A percentile compares a stretch with the other conserved stretches of the same genome.
These are phyloP conservation scores for Mionectes olivaceus DNA, from an alignment of 2,797 vertebrate genomes.

Conservation along the genomic window DNA sequence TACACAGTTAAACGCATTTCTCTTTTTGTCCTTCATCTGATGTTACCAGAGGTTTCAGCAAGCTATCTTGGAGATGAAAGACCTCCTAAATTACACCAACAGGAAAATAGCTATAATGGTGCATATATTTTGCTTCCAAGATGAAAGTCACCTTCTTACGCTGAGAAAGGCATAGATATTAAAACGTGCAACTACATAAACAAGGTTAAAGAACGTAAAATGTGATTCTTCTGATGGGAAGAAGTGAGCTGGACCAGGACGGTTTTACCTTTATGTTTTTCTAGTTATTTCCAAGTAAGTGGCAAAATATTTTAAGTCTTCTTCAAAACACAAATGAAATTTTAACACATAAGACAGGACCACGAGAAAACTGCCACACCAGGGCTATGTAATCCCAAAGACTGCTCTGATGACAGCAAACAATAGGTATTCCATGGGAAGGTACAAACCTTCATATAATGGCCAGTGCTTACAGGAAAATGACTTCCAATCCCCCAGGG, in stretches of 20 bases:
- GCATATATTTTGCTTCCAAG: conserved; percentile 52
- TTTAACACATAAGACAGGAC: background rate
- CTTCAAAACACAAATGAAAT: conserved; percentile 4
- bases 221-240: background rate
- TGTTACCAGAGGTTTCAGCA: conserved; percentile 30
- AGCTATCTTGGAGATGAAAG: conserved; percentile 58
- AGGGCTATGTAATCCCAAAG: background rate
- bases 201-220: conserved; percentile 43
- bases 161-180: conserved; percentile 5
- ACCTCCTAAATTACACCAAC: conserved; percentile 44
- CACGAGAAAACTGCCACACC: background rate
- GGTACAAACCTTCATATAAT: background rate
- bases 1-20: background rate
- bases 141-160: conserved; percentile 64
- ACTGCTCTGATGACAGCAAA: background rate
- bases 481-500: background rate
- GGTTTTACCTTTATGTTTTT: background rate
- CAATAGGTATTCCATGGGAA: background rate
- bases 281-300: background rate
- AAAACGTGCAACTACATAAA: conserved; percentile 21
- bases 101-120: conserved; percentile 60
- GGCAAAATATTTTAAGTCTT: background rate
- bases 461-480: background rate
- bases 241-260: background rate
- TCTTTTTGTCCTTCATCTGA: conserved; percentile 22